Base-by-base conservation (phyloP, 2,113 vertebrate genomes). In the Cyanocitta stelleri region DNA sequence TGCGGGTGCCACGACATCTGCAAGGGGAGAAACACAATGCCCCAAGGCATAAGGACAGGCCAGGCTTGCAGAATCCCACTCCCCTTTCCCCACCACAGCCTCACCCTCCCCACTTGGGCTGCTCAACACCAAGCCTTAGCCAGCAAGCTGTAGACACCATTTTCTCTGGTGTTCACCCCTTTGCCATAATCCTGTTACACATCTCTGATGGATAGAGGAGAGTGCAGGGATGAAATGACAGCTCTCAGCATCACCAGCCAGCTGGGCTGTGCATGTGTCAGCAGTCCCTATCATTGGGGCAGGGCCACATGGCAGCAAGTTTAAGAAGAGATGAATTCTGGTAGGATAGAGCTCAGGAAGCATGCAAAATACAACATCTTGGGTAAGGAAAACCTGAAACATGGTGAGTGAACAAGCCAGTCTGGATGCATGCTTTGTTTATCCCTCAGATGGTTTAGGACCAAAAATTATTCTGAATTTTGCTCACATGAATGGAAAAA, bases 1-100 rank as follows among this genome's bases (percentile, higher is more conserved):
- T 98, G 98, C 6, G 98, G 98, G 41, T 96, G 97, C 98, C 98
- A 98, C 90, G 99, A 98, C 99, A 99, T 99, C 99, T 99, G 95
- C n/a, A 62, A 76, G 11, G 37, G 35, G 17, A 61, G 41, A 51
- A 90, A 87, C 76, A 68, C 83, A 85, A 8, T 0, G 0, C 4
- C 17, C 52, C 3, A 0, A 51, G 32, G 37, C 20, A 4, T 69
- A 27, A 82, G 58, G 46, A 66, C 16, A 2, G 2, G n/a, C 16
- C 3, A 0, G 15, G 18, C 46, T 46, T 12, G 20, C 22, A 82
- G 62, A 76, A 3, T 8, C 16, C 20, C 11, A 9, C 7, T 29
- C 3, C 17, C 18, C 15, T 63, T 17, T 39, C 30, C 39, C 44
- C 35, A 67, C 49, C 51, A 41, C 5, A 22, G 16, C 32, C 27